Evolutionary conservation across 2,888 invertebrate species (phyloP).

Genomic region (Neocrepidodera transversa): DNA sequence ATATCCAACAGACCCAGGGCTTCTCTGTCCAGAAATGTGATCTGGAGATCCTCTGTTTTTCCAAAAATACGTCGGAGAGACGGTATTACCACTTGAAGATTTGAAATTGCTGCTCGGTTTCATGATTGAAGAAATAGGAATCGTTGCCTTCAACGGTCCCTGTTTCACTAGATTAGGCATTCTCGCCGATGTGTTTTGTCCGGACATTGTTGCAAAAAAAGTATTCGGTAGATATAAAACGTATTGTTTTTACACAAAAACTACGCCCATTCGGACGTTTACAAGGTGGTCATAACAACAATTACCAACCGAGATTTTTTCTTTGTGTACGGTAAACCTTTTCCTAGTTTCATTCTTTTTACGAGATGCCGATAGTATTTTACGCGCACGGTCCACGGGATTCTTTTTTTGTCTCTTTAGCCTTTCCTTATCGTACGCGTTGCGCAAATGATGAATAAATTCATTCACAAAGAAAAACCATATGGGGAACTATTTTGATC

Average conservation of each 20-base stretch:
- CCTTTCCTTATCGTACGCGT: slow-evolving; percentile 23
- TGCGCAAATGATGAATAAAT: slow-evolving; percentile 22
- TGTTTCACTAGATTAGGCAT: slow-evolving; percentile 67
- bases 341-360: slow-evolving; percentile 25
- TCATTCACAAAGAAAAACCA: slow-evolving; percentile 24
- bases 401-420: slow-evolving; percentile 21
- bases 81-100: slow-evolving; percentile 70
- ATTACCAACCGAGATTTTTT: slow-evolving; percentile 16
- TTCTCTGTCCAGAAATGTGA: slow-evolving; percentile 73
- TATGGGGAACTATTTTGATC: slow-evolving; percentile 8
- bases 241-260: slow-evolving; percentile 30
- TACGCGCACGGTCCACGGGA: slow-evolving; percentile 24
- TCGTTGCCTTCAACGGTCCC: slow-evolving; percentile 78
- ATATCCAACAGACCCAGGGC: slow-evolving; percentile 75
- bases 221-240: slow-evolving; percentile 6
- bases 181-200: slow-evolving; percentile 53
- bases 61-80: slow-evolving; percentile 73
- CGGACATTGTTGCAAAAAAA: slow-evolving; percentile 30
- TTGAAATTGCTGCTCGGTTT: slow-evolving; percentile 67
- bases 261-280: slow-evolving; percentile 18
- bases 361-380: slow-evolving; percentile 15
- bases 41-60: slow-evolving; percentile 73
- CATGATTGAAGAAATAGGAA: slow-evolving; percentile 77
- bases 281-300: slow-evolving; percentile 9
- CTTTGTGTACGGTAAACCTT: slow-evolving; percentile 17